phyloP scores from a whole-genome alignment of 2,797 vertebrate genomes.

The Poeciliopsis turneri region DNA sequence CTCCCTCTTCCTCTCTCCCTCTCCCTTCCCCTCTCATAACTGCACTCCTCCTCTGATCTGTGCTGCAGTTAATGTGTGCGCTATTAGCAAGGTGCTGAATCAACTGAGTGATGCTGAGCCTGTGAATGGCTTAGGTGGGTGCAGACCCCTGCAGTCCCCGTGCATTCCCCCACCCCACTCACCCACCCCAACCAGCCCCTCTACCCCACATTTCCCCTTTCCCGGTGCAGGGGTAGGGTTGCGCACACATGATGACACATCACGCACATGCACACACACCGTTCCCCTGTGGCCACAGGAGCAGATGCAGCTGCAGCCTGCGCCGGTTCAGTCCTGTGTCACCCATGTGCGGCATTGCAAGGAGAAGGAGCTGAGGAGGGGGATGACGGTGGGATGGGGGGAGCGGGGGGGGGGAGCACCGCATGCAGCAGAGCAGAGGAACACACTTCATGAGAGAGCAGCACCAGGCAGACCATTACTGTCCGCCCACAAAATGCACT shows the following conservation, averaged over 20 bases:
- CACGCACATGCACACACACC: constrained; percentile 28
- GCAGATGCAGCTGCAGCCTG: constrained; percentile 73
- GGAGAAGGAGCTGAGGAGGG: constrained; percentile 29
- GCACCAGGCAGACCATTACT: constrained; percentile 33
- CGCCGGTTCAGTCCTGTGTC: constrained; percentile 66
- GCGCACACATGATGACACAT: constrained; percentile 20
- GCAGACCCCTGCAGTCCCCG: constrained; percentile 68
- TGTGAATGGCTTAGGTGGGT: constrained; percentile 66
- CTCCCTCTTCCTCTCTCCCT: constrained; percentile 38
- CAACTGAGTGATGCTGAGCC: constrained; percentile 72
- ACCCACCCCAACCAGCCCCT: not conserved
- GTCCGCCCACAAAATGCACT: constrained; percentile 15
- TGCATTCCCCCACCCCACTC: constrained; percentile 6
- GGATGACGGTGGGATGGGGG: not conserved
- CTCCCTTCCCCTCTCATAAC: constrained; percentile 44
- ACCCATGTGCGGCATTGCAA: constrained; percentile 69
- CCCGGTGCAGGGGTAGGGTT: constrained; percentile 43
- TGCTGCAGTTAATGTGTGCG: constrained; percentile 73
- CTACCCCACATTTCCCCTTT: constrained; percentile 47
- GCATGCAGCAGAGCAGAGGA: constrained; percentile 38
- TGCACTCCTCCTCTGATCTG: constrained; percentile 68
- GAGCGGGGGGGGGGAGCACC: constrained; percentile 5
- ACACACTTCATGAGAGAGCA: constrained; percentile 16
- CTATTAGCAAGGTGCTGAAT: constrained; percentile 78
- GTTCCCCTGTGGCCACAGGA: constrained; percentile 63